Percentiles rank a stretch among this genome's conserved stretches.
Conservation (phyloP, 2,113 vertebrate species). For the Paralichthys olivaceus region DNA sequence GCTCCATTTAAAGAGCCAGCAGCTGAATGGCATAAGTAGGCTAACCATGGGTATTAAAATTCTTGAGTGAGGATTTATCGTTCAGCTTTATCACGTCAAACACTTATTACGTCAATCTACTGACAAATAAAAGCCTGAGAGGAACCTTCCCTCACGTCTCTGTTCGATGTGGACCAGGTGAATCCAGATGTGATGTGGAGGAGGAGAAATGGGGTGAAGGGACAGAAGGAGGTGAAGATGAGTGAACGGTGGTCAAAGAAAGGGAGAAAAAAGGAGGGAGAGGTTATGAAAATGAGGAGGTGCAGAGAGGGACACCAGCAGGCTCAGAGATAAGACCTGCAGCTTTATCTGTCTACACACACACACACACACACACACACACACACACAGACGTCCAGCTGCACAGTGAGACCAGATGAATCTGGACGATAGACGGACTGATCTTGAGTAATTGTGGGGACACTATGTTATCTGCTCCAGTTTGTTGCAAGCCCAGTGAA, state of each 20-base stretch:
- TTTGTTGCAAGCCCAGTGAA: slow-evolving; percentile 19
- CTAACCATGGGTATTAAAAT: slow-evolving; percentile 60
- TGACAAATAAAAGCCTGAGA: slow-evolving; percentile 45
- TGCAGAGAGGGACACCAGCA: slow-evolving; percentile 31
- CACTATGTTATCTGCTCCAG: slow-evolving; percentile 45
- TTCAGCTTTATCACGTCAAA: slow-evolving; percentile 49
- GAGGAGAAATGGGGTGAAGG: neutral
- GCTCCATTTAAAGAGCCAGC: slow-evolving; percentile 46
- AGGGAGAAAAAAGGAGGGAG: neutral
- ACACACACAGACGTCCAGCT: slow-evolving; percentile 53
- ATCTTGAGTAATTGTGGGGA: slow-evolving; percentile 42
- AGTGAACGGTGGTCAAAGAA: neutral
- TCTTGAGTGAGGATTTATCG: slow-evolving; percentile 53
- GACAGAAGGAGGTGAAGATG: slow-evolving; percentile 5
- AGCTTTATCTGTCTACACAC: slow-evolving; percentile 54
- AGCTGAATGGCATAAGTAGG: slow-evolving; percentile 55
- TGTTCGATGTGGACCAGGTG: neutral
- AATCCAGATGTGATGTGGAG: slow-evolving; percentile 20
- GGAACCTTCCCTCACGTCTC: no score
- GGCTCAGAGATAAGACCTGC: slow-evolving; percentile 56
- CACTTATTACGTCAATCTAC: slow-evolving; percentile 34
- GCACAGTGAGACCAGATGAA: slow-evolving; percentile 42
- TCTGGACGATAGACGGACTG: slow-evolving; percentile 38
- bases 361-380: slow-evolving; percentile 45
- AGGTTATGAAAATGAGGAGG: slow-evolving; percentile 30